Conservation (phyloP, 2,888 invertebrate species). For the Acrobasis repandana region DNA sequence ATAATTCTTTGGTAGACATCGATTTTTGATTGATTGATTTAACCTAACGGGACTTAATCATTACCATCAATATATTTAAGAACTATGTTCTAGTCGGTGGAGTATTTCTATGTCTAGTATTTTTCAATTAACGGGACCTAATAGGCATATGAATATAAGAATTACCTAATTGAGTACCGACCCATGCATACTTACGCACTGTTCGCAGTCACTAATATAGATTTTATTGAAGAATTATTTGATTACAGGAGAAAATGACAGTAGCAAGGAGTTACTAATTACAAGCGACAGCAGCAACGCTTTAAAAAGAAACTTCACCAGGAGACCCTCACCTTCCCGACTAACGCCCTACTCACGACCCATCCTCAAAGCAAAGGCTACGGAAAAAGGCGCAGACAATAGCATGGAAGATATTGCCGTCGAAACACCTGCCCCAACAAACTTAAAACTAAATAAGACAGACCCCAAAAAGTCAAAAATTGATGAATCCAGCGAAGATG, state of each 20-base stretch:
- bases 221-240: background rate
- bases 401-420: conserved; percentile 11
- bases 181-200: too few species aligned
- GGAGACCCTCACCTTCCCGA: conserved; percentile 62
- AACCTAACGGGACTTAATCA: too few species aligned
- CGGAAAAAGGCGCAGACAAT: conserved; percentile 15
- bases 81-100: too few species aligned
- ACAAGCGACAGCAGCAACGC: conserved; percentile 79
- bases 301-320: conserved; percentile 63
- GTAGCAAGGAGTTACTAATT: conserved; percentile 84
- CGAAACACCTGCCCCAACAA: conserved; percentile 24
- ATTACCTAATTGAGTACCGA: too few species aligned
- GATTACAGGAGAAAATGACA: conserved; percentile 78
- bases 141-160: too few species aligned
- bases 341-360: conserved; percentile 58
- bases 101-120: too few species aligned
- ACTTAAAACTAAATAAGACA: conserved; percentile 27
- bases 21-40: too few species aligned
- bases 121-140: too few species aligned
- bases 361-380: conserved; percentile 35
- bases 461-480: conserved; percentile 24
- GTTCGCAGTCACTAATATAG: background rate
- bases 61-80: too few species aligned
- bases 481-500: conserved; percentile 45
- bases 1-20: too few species aligned